Base-by-base conservation (phyloP, 2,113 vertebrate genomes). In the Heterochromis multidens region DNA sequence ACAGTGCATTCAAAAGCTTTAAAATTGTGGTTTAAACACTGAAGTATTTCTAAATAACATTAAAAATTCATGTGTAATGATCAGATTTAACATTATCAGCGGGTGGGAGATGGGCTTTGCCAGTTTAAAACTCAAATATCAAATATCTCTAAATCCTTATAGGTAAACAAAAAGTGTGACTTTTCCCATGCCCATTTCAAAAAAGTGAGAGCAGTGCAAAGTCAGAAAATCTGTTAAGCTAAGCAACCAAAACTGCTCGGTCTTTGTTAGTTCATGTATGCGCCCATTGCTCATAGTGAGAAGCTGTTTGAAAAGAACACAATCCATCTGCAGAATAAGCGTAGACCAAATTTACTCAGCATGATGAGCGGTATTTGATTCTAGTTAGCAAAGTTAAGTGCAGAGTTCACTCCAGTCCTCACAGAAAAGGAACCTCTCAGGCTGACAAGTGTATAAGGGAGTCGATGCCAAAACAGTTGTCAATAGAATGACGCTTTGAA, bases 401-500 rank as follows among this genome's bases (percentile, higher is more conserved):
- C 76, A 77, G 83, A 77, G 84, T 83, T 72, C 77, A 67, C 43
- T 77, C 5, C n/a, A 11, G 77, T 40, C 27, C 49, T 37, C 2
- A 9, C 4, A 29, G 31, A 76, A 80, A 59, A 80, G 21, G 8
- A 87, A 61, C 78, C 37, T 86, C 52, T 40, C 58, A 37, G 59
- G 77, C 67, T 86, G 70, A 83, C 74, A 21, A 60, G 40, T 33
- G 54, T 88, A 80, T 81, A 67, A 70, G 19, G 25, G 19, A 72
- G 62, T 40, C 19, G 0, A 46, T 83, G 90, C 87, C 90, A 91
- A 81, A 91, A 49, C 77, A 86, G 81, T 77, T 87, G 92, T 92
- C 93, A 78, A 88, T 84, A 63, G 84, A 91, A 86, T 33, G 62
- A 86, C 23, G 58, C 88, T 87, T 56, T 85, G 86, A 86, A 92